Percentiles rank a stretch among this genome's conserved stretches.
Evolutionary conservation across 2,113 vertebrate genomes (phyloP).

Genomic region (Menidia beryllina): DNA sequence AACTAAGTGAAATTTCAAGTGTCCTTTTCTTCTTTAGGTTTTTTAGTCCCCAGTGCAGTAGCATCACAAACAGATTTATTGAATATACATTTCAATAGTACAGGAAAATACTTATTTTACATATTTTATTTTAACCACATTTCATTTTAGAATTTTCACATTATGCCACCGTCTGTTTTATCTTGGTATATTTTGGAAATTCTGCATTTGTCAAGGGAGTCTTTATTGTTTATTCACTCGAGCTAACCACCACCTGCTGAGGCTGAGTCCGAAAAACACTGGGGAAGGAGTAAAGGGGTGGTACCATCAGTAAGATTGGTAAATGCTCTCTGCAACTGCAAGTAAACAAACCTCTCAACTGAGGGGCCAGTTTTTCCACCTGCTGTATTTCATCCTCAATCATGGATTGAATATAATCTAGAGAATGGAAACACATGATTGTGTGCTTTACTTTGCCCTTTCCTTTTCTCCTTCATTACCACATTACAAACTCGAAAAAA

Average conservation of each 20-base stretch:
- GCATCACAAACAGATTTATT: no score
- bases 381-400: constrained; percentile 51
- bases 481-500: constrained; percentile 23
- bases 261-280: constrained; percentile 36
- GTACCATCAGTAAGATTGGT: constrained; percentile 45
- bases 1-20: no score
- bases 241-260: constrained; percentile 46
- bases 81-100: no score
- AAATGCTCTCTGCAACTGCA: constrained; percentile 40
- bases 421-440: neutral
- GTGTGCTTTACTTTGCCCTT: constrained; percentile 14
- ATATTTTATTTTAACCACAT: no score
- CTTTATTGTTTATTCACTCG: constrained; percentile 47
- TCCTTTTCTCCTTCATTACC: constrained; percentile 10
- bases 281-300: constrained; percentile 21
- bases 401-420: constrained; percentile 44
- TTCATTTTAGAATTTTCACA: constrained; percentile 2
- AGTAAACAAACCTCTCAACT: constrained; percentile 64
- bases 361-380: constrained; percentile 45
- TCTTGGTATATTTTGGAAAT: constrained; percentile 20
- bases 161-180: neutral
- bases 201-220: constrained; percentile 16
- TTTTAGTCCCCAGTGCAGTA: no score
- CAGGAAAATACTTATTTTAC: no score
- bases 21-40: no score